Base-by-base conservation (phyloP, 2,113 vertebrate genomes). In the Rallus limicola region DNA sequence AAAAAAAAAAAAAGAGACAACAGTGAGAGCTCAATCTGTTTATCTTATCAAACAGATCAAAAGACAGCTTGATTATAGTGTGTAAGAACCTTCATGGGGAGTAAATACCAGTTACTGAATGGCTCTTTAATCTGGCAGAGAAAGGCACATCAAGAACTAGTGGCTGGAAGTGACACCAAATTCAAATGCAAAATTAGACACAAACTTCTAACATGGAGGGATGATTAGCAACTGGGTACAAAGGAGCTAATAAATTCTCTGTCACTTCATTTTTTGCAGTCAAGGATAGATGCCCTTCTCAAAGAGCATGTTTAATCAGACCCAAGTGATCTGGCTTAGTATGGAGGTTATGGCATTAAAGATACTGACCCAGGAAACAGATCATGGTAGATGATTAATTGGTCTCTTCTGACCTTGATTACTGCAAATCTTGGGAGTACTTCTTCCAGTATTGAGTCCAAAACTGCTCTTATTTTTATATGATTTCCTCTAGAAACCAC, bases 1-100 rank as follows among this genome's bases (percentile, higher is more conserved):
- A 3, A 9, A 5, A 5, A 31, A n/a, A 52, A 79, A 74, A 70
- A 48, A 40, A 74, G 50, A 83, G 40, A 77, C 69, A 96, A 81
- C 68, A 94, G 68, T 21, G 60, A 95, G 92, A 97, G 65, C 91
- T 93, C 91, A 91, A 67, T 96, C 56, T 94, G 92, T 95, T 97
- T 95, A 93, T 95, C 69, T 93, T 93, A 88, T 86, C 96, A 96
- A 67, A 86, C 25, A 82, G 92, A 96, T 95, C 91, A 91, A 88
- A 92, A 94, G 92, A 89, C 95, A 95, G 76, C 62, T 92, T 95
- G 89, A 95, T 96, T 95, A 91, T 93, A 94, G 81, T 63, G 52
- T 86, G 69, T 82, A 94, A 90, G 70, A 94, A 82, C 55, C 77
- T 95, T 96, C 74, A 76, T 68, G 67, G 89, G 53, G 89, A 87